Percentiles rank a stretch among this genome's conserved stretches.
phyloP scores from a whole-genome alignment of 2,113 vertebrate species.

The Phoenicopterus ruber region DNA sequence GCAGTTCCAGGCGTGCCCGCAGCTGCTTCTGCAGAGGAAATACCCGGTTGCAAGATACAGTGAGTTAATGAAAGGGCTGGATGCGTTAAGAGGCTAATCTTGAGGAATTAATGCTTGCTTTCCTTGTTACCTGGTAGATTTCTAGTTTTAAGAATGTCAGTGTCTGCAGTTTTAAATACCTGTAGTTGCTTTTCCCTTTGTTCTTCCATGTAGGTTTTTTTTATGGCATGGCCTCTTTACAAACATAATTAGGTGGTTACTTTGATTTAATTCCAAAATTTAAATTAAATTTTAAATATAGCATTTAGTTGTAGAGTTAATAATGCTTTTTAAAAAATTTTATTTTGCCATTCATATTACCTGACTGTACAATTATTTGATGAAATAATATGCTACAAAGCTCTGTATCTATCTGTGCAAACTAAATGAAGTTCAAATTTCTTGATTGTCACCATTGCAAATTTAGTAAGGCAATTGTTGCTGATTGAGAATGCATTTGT shows the following conservation, averaged over 20 bases:
- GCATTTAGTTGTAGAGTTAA: neutral
- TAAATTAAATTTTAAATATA: neutral
- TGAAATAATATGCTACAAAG: neutral
- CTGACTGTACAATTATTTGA: neutral
- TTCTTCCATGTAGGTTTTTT: neutral
- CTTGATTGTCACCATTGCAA: neutral
- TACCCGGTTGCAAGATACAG: neutral
- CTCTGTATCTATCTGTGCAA: neutral
- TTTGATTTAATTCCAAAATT: neutral
- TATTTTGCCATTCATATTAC: neutral
- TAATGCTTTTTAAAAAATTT: neutral
- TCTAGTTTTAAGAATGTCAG: neutral
- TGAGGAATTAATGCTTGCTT: neutral
- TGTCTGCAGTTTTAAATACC: neutral
- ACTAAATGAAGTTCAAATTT: neutral
- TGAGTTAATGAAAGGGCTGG: neutral
- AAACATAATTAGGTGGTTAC: neutral
- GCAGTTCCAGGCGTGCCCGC: fast-evolving
- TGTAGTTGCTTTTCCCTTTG: neutral
- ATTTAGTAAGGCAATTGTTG: neutral
- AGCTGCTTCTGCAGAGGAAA: neutral
- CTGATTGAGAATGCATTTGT: neutral
- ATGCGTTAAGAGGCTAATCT: neutral
- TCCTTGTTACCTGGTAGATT: neutral
- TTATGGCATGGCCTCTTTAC: neutral